A percentile compares a stretch with the other conserved stretches of the same genome.
Conservation (phyloP, 2,797 vertebrate species). For the Moxostoma hubbsi region DNA sequence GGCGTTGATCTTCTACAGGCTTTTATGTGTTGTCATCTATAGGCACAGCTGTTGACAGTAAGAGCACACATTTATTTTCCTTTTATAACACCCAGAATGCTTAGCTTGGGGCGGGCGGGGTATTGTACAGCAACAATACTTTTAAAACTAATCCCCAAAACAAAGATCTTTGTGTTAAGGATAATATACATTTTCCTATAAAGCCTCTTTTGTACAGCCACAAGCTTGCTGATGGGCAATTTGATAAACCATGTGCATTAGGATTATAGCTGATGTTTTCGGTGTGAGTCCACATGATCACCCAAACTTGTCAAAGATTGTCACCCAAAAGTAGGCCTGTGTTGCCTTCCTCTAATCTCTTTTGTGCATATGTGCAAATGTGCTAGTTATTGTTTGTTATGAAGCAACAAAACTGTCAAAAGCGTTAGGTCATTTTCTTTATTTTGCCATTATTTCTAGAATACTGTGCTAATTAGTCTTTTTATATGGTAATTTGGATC, state of each 20-base stretch:
- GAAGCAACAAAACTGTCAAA: not conserved
- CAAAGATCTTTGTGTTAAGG: conserved; percentile 51
- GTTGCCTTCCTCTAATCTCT: not conserved
- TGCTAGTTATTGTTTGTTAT: conserved; percentile 7
- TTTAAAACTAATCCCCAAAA: conserved; percentile 60
- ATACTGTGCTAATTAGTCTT: conserved; percentile 10
- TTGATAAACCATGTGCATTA: conserved; percentile 43
- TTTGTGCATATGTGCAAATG: not conserved
- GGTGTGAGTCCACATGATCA: conserved; percentile 9
- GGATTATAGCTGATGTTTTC: conserved; percentile 44
- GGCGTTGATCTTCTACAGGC: not conserved
- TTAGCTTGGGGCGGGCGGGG: conserved; percentile 26
- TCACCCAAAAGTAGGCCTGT: not conserved
- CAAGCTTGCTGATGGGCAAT: conserved; percentile 36
- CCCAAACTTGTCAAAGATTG: not conserved
- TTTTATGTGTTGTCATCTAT: not conserved
- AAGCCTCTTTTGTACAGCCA: conserved; percentile 51
- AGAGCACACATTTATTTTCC: conserved; percentile 31
- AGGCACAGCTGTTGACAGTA: conserved; percentile 3
- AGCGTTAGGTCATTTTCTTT: not conserved
- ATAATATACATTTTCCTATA: conserved; percentile 51
- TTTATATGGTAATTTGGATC: not conserved
- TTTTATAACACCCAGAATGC: conserved; percentile 46
- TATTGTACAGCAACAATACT: conserved; percentile 53
- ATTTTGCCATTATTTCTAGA: not conserved